Conservation (phyloP, 2,888 invertebrate species). For the Eumerus sabulonum region DNA sequence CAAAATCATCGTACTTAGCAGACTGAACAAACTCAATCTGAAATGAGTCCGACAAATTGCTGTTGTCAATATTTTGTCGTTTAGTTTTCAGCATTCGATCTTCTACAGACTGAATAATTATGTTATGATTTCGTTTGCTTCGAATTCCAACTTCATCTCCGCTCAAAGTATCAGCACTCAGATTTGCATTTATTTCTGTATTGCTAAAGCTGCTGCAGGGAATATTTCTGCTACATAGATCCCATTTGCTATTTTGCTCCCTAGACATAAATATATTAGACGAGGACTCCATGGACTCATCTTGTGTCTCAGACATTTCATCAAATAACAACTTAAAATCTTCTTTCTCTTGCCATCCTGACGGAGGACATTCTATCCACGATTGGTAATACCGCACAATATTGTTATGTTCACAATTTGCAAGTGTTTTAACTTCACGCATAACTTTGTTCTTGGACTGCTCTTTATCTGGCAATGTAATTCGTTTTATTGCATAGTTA, state of each 20-base stretch:
- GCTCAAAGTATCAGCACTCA: constrained; percentile 67
- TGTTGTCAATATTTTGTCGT: constrained; percentile 73
- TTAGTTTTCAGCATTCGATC: constrained; percentile 34
- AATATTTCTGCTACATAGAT: constrained; percentile 26
- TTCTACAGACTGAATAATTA: constrained; percentile 75
- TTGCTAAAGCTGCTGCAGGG: constrained; percentile 56
- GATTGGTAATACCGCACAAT: constrained; percentile 96
- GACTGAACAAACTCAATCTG: constrained; percentile 78
- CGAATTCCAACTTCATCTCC: constrained; percentile 68
- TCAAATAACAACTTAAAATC: constrained; percentile 81
- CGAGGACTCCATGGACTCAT: constrained; percentile 68
- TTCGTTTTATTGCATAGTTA: constrained; percentile 96
- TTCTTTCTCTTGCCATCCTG: constrained; percentile 90
- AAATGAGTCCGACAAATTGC: constrained; percentile 77
- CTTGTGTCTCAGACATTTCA: constrained; percentile 77
- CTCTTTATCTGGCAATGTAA: constrained; percentile 90
- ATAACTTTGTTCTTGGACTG: constrained; percentile 92
- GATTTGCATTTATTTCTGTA: constrained; percentile 70
- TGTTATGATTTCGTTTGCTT: constrained; percentile 58
- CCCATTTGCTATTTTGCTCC: no score
- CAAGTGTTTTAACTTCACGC: constrained; percentile 96
- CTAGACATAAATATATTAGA: no score
- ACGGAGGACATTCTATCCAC: constrained; percentile 96
- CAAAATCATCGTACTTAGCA: constrained; percentile 57
- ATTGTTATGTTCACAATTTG: constrained; percentile 95